phyloP scores from a whole-genome alignment of 1,140 invertebrate species.

The Yoshiicerus persimilis region DNA sequence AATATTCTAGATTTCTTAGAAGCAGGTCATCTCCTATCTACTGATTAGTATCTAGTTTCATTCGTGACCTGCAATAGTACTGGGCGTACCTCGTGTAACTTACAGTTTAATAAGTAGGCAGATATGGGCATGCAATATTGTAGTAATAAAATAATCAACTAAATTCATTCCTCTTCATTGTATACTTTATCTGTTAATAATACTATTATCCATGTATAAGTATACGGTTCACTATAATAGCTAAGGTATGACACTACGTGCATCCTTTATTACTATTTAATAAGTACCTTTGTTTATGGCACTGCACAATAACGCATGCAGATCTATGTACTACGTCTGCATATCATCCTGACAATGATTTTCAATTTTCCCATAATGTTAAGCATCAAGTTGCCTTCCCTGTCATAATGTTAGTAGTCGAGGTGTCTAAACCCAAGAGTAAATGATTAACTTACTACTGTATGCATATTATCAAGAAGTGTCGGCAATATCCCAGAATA shows the following conservation, averaged over 20 bases:
- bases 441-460: background rate
- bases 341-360: background rate
- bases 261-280: background rate
- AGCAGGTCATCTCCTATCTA: slow-evolving; percentile 1
- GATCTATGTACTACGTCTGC: background rate
- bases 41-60: background rate
- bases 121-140: background rate
- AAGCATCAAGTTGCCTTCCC: background rate
- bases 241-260: background rate
- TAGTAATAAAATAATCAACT: background rate
- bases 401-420: background rate
- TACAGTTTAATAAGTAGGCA: background rate
- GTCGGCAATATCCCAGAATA: background rate
- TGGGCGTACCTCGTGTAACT: background rate
- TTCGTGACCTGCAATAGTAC: background rate
- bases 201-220: background rate
- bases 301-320: background rate
- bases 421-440: background rate
- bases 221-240: background rate
- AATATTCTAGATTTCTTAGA: slow-evolving; percentile 14
- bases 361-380: background rate
- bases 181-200: background rate
- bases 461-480: background rate
- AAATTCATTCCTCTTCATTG: background rate
- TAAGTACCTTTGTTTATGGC: background rate